Base-by-base conservation (phyloP, 1,140 invertebrate genomes). In the Holotrichia oblita region DNA sequence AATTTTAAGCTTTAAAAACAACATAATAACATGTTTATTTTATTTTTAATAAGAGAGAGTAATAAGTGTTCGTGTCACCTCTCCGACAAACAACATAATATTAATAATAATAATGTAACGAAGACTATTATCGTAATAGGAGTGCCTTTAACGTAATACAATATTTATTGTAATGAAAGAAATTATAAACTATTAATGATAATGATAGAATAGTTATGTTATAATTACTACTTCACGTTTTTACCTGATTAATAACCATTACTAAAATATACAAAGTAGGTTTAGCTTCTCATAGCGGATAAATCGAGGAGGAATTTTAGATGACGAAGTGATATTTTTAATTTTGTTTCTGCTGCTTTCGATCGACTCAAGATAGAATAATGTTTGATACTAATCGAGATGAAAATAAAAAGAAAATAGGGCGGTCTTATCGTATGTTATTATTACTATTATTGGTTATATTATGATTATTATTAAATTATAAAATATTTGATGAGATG, bases 101-200 rank as follows among this genome's bases (percentile, higher is more conserved):
- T 17, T 17, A 64, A 72, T 69, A 42, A 41, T 48, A 8, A 22
- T 17, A 48, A 73, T 17, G 10, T 75, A 61, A n/a, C 41, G 27
- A 74, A 59, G 42, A 55, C 44, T 73, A 76, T 80, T 82, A 80
- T 82, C 76, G 82, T 81, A 74, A 81, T 83, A 83, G 82, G 80
- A 83, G 83, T 83, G 83, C 83, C 83, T 83, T 83, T 81, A 79
- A 48, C 12, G 3, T 61, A 81, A 83, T 81, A 83, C 81, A 82
- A 83, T 81, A 82, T 78, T 77, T 80, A 48, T 12, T 48, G 44
- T 48, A 48, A 48, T 48, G 12, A 12, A 48, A 48, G 10, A 10
- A 48, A 48, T n/a, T n/a, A n/a, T 48, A 48, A 48, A n/a, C n/a
- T n/a, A n/a, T n/a, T n/a, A n/a, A n/a, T n/a, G n/a, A n/a, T n/a